Base-by-base conservation (phyloP, 2,797 vertebrate genomes). In the Galaxias olidus region DNA sequence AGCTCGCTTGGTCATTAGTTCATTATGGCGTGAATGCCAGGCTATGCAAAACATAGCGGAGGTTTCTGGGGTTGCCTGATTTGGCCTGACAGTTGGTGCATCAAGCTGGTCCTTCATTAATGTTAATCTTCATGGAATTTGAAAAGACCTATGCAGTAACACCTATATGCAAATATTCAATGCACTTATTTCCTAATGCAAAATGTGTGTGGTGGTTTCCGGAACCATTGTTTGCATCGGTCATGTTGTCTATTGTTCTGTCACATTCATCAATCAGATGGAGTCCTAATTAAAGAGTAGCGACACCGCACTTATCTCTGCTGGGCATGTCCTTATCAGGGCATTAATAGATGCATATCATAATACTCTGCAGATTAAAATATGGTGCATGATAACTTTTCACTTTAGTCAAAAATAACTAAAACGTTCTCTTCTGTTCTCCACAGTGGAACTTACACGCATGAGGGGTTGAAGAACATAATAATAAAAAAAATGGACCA, bases 1-100 rank as follows among this genome's bases (percentile, higher is more conserved):
- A 78, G 76, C 83, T 20, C 74, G 68, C 85, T 78, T 70, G 84
- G 90, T 91, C 90, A 89, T 91, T 92, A 88, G 92, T 89, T 90
- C 84, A 91, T 67, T 48, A 70, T 17, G 79, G 86, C 83, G 81
- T 89, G 88, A 90, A 88, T 54, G 74, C 73, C 42, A 68, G 66
- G 61, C 83, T 77, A 71, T 75, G 83, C 85, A 84, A 83, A 86
- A 83, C 74, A 86, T 71, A 72, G 70, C 74, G 69, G 68, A 76
- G 79, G 79, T 75, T 76, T 62, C 73, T 77, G 74, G 77, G 75
- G 77, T 71, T 76, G 78, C 76, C 81, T 91, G 85, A 90, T 89
- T 75, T 69, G 76, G 79, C 81, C 84, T 86, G 89, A 91, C 90
- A 90, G 86, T 84, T 54, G 60, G 75, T 50, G 84, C 86, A 81